Evolutionary conservation across 2,113 vertebrate species (phyloP).

Genomic region (Xiphorhynchus elegans): DNA sequence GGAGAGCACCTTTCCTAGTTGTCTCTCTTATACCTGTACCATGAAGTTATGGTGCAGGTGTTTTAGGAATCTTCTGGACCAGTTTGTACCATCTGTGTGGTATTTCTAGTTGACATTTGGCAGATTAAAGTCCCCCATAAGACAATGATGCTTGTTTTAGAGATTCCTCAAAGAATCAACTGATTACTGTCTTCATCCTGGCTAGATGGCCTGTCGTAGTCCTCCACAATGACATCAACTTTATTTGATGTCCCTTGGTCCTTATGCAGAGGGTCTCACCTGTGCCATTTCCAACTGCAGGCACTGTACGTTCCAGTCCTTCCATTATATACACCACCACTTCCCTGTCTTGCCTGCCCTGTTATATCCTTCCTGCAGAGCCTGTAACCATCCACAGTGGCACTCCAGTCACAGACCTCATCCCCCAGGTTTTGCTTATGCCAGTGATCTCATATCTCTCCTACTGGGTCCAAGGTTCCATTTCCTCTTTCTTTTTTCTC

Average conservation of each 20-base stretch:
- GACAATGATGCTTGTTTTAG: not conserved
- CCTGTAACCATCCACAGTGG: not conserved
- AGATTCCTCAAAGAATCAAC: not conserved
- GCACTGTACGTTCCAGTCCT: not conserved
- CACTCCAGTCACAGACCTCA: not conserved
- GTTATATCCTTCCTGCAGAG: not conserved
- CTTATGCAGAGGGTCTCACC: not conserved
- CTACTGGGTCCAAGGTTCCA: not conserved
- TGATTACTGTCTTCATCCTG: not conserved
- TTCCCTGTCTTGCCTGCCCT: not conserved
- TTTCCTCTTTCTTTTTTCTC: not conserved
- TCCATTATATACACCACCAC: not conserved
- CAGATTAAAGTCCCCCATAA: not conserved
- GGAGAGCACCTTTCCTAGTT: not conserved
- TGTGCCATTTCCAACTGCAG: not conserved
- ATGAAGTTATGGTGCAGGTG: not conserved
- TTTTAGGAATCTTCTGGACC: not conserved
- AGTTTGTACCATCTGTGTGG: not conserved
- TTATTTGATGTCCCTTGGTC: not conserved
- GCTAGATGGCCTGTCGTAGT: not conserved
- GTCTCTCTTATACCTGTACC: not conserved
- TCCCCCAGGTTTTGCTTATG: not conserved
- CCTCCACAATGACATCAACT: not conserved
- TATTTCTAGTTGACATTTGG: not conserved
- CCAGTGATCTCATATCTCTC: not conserved